phyloP scores from a whole-genome alignment of 2,888 invertebrate species.

The Ophion costatus region DNA sequence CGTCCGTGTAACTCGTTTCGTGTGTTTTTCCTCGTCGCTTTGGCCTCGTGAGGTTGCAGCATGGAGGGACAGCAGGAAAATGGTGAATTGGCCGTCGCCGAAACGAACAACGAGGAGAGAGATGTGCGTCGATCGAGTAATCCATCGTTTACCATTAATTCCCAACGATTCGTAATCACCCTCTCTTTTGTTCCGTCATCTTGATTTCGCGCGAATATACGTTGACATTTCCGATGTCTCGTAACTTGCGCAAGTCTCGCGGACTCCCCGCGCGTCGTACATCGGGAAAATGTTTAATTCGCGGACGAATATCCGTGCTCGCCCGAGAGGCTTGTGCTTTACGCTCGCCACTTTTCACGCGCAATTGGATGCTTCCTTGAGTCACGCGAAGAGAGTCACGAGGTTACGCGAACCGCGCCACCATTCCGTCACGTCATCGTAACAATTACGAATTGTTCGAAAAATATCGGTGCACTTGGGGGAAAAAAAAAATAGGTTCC shows the following conservation, averaged over 20 bases:
- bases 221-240: background rate
- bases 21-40: conserved; percentile 34
- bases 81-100: conserved; percentile 73
- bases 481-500: background rate
- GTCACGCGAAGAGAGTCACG: conserved; percentile 45
- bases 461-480: conserved; percentile 6
- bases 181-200: background rate
- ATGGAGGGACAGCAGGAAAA: conserved; percentile 75
- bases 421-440: conserved; percentile 23
- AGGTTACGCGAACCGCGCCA: conserved; percentile 43
- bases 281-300: too few species aligned
- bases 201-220: background rate
- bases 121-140: conserved; percentile 70
- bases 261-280: too few species aligned
- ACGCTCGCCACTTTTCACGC: background rate
- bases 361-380: conserved; percentile 6
- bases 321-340: too few species aligned
- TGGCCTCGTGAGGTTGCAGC: conserved; percentile 40
- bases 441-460: conserved; percentile 31
- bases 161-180: background rate
- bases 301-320: too few species aligned
- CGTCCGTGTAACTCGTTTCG: conserved; percentile 29
- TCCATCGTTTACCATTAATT: background rate
- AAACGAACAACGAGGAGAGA: conserved; percentile 72
- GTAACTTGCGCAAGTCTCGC: background rate